Evolutionary conservation across 2,797 vertebrate genomes (phyloP), one percentile per base, ranked within the genome.

Genomic region (Lepus townsendii): DNA sequence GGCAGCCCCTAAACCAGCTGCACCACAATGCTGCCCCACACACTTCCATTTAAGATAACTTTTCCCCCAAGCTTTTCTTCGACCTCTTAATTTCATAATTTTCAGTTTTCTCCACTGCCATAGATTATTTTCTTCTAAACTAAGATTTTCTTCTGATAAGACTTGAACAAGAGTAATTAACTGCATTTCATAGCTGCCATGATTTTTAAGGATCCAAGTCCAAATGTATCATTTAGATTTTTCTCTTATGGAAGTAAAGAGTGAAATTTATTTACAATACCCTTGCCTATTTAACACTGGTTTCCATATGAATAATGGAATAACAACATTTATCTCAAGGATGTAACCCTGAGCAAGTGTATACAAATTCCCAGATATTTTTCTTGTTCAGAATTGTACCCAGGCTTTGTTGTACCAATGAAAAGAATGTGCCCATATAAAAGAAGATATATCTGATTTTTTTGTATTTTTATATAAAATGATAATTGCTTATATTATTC

Each of bases 61-160:
- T 62, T 72, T 73, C 14, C 72, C 79, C 17, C 17, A 3, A 5
- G 17, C 4, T 83, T 94, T 88, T 47, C 8, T 3, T 66, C 38
- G 27, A 91, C 89, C 12, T 75, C 24, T 88, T 80, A 54, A 19
- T 92, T 80, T 84, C 42, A 79, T 60, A 8, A 82, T 85, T 89
- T 96, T 92, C 24, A 88, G 71, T 92, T 94, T 87, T 88, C 63
- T 95, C 6, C 35, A 92, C 12, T 78, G 35, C 62, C 52, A 84
- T 89, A 75, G 22, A 82, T 73, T 20, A 85, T 86, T 89, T 77
- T 83, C 47, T 78, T 94, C 17, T 57, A 63, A 75, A 52, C 78
- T 11, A 93, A 94, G 54, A 72, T 93, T 94, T 93, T 80, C 16
- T 95, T 94, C 89, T 60, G 24, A 73, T 60, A 47, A 47, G 26